These are phyloP conservation scores for Dysdera silvatica DNA, from an alignment of 1,140 invertebrate species.

Conservation along the genomic window DNA sequence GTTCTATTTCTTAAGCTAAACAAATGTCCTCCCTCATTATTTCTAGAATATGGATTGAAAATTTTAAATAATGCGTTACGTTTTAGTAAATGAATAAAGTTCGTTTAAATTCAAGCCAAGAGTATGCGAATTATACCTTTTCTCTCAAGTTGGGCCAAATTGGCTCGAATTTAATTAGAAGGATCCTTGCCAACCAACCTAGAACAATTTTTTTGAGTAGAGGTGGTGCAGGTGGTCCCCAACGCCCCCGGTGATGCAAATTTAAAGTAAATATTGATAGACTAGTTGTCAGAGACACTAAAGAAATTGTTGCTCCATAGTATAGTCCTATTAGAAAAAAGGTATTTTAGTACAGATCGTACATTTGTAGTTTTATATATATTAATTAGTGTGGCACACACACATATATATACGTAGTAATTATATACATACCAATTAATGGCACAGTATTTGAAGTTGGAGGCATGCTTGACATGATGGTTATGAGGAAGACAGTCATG, in stretches of 20 bases:
- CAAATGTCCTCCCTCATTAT: no score
- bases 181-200: neutral
- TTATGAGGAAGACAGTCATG: conserved; percentile 54
- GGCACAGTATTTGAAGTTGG: conserved; percentile 54
- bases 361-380: conserved; percentile 42
- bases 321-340: conserved; percentile 43
- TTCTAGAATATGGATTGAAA: no score
- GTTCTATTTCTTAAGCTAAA: no score
- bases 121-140: no score
- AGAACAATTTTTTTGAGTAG: conserved; percentile 45
- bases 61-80: no score
- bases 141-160: no score
- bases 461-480: conserved; percentile 53
- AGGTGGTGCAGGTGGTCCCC: conserved; percentile 44
- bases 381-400: conserved; percentile 87
- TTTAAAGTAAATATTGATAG: conserved; percentile 49
- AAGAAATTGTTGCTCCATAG: conserved; percentile 45
- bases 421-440: conserved; percentile 47
- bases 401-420: no score
- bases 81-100: no score
- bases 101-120: no score
- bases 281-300: conserved; percentile 49
- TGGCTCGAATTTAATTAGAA: neutral
- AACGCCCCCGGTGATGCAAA: conserved; percentile 50
- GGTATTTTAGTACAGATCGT: neutral